Evolutionary conservation across 2,888 invertebrate species (phyloP).

Genomic region (Drosophila prolongata): DNA sequence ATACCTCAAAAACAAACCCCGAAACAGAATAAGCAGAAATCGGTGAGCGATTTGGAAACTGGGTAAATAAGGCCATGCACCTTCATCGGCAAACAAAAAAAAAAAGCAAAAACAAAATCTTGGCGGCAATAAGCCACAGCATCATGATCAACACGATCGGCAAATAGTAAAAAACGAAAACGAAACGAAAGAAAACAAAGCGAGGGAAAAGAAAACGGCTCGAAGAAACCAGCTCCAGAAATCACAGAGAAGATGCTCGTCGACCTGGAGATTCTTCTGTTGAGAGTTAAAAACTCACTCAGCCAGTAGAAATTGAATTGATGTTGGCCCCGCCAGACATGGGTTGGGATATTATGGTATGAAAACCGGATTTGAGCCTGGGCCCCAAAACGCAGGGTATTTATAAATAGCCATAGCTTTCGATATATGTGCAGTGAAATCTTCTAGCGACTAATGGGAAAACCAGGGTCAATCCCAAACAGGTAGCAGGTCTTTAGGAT

Average conservation of each 20-base stretch:
- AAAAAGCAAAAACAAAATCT: slow-evolving; percentile 39
- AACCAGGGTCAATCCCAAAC: slow-evolving; percentile 39
- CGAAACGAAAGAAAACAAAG: slow-evolving; percentile 62
- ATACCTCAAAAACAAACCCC: slow-evolving; percentile 15
- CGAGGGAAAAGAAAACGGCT: slow-evolving; percentile 62
- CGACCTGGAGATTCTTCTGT: slow-evolving; percentile 58
- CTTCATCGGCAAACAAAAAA: slow-evolving; percentile 41
- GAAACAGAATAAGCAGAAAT: slow-evolving; percentile 44
- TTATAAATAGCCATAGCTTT: slow-evolving; percentile 70
- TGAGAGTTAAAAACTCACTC: slow-evolving; percentile 64
- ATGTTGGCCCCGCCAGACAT: slow-evolving; percentile 55
- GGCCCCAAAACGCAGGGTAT: slow-evolving; percentile 49
- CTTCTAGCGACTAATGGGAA: slow-evolving; percentile 51
- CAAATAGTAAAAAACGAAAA: slow-evolving; percentile 56
- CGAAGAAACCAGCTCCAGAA: slow-evolving; percentile 65
- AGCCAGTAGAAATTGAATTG: slow-evolving; percentile 77
- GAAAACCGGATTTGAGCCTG: slow-evolving; percentile 49
- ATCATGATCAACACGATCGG: slow-evolving; percentile 49
- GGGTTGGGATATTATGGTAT: slow-evolving; percentile 30
- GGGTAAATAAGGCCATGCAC: slow-evolving; percentile 82
- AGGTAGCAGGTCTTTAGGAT: slow-evolving; percentile 65
- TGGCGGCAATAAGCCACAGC: slow-evolving; percentile 48
- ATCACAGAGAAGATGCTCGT: slow-evolving; percentile 15
- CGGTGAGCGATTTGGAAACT: slow-evolving; percentile 69
- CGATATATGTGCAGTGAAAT: slow-evolving; percentile 70